Percentiles rank a stretch among this genome's conserved stretches.
Conservation (phyloP, 2,888 invertebrate genomes). For the Cantharis rustica region DNA sequence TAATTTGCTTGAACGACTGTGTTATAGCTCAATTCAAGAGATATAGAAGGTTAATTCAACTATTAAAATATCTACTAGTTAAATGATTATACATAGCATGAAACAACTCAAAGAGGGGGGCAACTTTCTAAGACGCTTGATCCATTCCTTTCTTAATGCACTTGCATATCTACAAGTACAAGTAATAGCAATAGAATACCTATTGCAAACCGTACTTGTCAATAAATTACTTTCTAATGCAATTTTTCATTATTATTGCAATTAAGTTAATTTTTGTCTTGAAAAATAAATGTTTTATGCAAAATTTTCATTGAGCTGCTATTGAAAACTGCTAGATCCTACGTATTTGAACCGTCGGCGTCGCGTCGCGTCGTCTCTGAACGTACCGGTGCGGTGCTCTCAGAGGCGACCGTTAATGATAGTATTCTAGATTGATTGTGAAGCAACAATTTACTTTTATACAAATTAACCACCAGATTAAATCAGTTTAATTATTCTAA, state of each 20-base stretch:
- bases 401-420: too few relatives aligned
- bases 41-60: conserved; percentile 47
- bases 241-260: not conserved
- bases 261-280: not conserved
- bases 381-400: not conserved
- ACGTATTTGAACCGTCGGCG: not conserved
- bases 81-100: conserved; percentile 33
- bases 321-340: not conserved
- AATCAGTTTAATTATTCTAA: too few relatives aligned
- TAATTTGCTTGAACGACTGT: conserved; percentile 36
- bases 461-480: too few relatives aligned
- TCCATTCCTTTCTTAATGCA: conserved; percentile 24
- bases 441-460: too few relatives aligned
- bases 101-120: conserved; percentile 41
- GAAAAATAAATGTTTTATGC: not conserved
- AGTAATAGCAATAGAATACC: not conserved
- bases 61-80: conserved; percentile 30
- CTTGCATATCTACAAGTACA: not conserved
- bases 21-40: conserved; percentile 41
- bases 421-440: not conserved
- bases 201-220: not conserved
- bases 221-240: not conserved
- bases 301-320: not conserved
- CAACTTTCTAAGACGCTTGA: conserved; percentile 47
- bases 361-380: not conserved